Evolutionary conservation across 2,113 vertebrate genomes (phyloP).

Genomic region (Lophotis ruficrista): DNA sequence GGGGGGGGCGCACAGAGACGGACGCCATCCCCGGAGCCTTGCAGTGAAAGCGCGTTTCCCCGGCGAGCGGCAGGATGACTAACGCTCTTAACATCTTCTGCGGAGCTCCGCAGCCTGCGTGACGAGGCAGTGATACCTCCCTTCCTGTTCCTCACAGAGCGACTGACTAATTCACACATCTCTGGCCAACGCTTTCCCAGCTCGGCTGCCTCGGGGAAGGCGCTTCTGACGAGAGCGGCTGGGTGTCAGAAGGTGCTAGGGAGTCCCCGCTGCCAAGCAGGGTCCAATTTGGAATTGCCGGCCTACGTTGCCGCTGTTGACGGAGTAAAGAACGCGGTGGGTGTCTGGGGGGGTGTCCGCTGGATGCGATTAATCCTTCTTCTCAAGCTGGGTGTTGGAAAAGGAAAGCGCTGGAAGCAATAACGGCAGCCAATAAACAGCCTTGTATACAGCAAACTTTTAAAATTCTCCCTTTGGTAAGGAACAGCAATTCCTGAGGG

Average conservation of each 20-base stretch:
- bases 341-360: not conserved
- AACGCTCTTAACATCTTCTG: not conserved
- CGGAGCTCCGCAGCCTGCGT: not conserved
- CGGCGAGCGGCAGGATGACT: not conserved
- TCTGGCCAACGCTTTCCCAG: not conserved
- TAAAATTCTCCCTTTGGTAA: not conserved
- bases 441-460: not conserved
- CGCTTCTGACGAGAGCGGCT: not conserved
- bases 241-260: not conserved
- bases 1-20: not conserved
- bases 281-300: not conserved
- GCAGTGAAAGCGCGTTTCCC: not conserved
- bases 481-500: not conserved
- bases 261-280: not conserved
- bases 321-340: rapidly evolving
- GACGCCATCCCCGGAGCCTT: not conserved
- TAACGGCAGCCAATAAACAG: not conserved
- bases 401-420: not conserved
- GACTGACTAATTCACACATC: conserved; percentile 44
- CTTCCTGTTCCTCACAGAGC: conserved; percentile 56
- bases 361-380: not conserved
- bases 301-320: not conserved
- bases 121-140: not conserved
- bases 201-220: not conserved
- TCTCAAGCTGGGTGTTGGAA: not conserved